phyloP scores from a whole-genome alignment of 2,888 invertebrate species.

The Epirrhoe alternata region DNA sequence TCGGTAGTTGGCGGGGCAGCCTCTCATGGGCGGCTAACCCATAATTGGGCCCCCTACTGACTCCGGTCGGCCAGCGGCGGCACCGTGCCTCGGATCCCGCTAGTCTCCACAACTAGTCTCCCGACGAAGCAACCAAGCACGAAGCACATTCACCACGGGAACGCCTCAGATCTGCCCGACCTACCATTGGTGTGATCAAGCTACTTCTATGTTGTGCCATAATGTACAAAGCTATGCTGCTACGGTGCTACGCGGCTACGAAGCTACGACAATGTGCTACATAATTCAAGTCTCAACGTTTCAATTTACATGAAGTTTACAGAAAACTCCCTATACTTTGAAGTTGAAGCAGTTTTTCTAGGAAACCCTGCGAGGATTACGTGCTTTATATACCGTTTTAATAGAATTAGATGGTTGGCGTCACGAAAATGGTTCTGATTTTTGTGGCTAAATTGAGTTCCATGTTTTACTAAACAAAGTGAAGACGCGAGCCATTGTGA shows the following conservation, averaged over 20 bases:
- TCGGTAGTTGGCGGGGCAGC: too few relatives aligned
- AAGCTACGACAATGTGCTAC: conserved; percentile 16
- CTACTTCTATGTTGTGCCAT: not conserved
- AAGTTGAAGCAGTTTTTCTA: not conserved
- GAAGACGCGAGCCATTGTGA: conserved; percentile 24
- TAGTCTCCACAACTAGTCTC: too few relatives aligned
- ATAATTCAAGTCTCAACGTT: conserved; percentile 9
- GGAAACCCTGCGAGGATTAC: not conserved
- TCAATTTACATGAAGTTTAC: conserved; percentile 12
- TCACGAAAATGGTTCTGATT: conserved; percentile 7
- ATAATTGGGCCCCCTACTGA: too few relatives aligned
- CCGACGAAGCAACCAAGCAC: too few relatives aligned
- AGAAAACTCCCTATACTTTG: not conserved
- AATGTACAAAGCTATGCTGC: conserved; percentile 3
- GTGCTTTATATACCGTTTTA: not conserved
- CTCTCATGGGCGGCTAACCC: too few relatives aligned
- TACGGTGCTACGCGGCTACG: conserved; percentile 25
- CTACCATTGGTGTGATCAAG: too few relatives aligned
- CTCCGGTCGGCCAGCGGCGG: too few relatives aligned
- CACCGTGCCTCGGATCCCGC: too few relatives aligned
- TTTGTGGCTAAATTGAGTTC: conserved; percentile 22
- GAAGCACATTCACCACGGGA: too few relatives aligned
- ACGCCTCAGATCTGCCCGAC: too few relatives aligned
- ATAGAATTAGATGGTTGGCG: conserved; percentile 1
- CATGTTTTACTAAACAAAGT: conserved; percentile 25